Base-by-base conservation (phyloP, 2,888 invertebrate species). In the Synanthedon tipuliformis region DNA sequence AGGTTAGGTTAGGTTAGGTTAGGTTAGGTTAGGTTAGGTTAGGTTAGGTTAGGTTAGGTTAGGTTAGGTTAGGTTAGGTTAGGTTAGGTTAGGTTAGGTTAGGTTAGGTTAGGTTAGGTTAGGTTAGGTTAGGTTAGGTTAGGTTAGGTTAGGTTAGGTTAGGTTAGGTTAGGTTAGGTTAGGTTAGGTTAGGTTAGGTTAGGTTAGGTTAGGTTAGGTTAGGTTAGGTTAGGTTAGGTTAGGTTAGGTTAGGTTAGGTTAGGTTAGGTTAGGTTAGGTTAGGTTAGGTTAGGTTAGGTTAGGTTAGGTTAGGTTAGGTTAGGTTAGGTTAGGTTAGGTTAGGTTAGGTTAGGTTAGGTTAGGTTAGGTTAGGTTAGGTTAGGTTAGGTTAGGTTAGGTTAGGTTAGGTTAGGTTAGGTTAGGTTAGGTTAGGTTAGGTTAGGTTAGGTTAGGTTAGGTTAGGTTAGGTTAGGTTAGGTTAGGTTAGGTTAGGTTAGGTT, bases 131-230 rank as follows among this genome's bases (percentile, higher is more conserved):
- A n/a, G n/a, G n/a, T n/a, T n/a, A n/a, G n/a, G n/a, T n/a, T n/a
- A n/a, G n/a, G n/a, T n/a, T n/a, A n/a, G n/a, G n/a, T n/a, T n/a
- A n/a, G n/a, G 40, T 8, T 40, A 11, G 11, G 11, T 40, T 5
- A 40, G 40, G 5, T 40, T 40, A 11, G 40, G 40, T 40, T 40
- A 23, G 49, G 52, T 52, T 48, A 49, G 52, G 52, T 52, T 52
- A 23, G 48, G 52, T 40, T 40, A 40, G 40, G 40, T 40, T 40
- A 40, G 40, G 40, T 40, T 40, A 8, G 40, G 40, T 40, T 40
- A 11, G 40, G 40, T 40, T 40, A 40, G 40, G 40, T 40, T 40
- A 40, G 40, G 40, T 40, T 40, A 8, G 40, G 40, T 40, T 40
- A 11, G 40, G 40, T 40, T 40, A 40, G 40, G 40, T 40, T 40